phyloP scores from a whole-genome alignment of 2,797 vertebrate genomes.

The Phylloscopus collybita region DNA sequence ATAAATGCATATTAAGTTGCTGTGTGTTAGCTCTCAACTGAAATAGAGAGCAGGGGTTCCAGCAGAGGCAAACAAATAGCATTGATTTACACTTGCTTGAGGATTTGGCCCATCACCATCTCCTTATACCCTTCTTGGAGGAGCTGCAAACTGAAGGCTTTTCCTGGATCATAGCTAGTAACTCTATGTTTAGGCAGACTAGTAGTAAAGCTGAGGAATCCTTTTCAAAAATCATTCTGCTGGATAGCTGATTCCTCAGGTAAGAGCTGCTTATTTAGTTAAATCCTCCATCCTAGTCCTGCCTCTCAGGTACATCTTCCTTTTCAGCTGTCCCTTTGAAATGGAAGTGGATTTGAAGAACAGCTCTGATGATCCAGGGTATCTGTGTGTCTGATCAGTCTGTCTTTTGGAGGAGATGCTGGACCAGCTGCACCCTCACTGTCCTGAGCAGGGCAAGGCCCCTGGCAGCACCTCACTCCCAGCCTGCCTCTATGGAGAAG shows the following conservation, averaged over 20 bases:
- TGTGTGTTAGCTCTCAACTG: not conserved
- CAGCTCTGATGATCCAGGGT: not conserved
- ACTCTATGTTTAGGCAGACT: not conserved
- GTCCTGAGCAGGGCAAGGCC: not conserved
- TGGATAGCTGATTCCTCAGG: not conserved
- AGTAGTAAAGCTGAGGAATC: not conserved
- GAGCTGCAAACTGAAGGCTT: not conserved
- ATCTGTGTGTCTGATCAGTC: not conserved
- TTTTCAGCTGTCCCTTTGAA: not conserved
- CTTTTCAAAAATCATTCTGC: not conserved
- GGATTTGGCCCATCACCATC: not conserved
- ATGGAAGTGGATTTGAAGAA: not conserved
- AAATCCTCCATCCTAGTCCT: not conserved
- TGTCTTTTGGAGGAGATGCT: not conserved
- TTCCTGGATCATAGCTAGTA: not conserved
- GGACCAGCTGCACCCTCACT: not conserved
- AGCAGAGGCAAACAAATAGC: not conserved
- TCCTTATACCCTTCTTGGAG: not conserved
- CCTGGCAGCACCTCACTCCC: not conserved
- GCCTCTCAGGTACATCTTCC: not conserved
- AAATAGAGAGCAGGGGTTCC: not conserved
- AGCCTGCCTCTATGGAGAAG: not conserved
- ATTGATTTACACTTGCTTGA: not conserved
- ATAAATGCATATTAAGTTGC: not conserved
- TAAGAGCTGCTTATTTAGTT: not conserved